Evolutionary conservation across 2,888 invertebrate species (phyloP).

Genomic region (Bunonema sp.): DNA sequence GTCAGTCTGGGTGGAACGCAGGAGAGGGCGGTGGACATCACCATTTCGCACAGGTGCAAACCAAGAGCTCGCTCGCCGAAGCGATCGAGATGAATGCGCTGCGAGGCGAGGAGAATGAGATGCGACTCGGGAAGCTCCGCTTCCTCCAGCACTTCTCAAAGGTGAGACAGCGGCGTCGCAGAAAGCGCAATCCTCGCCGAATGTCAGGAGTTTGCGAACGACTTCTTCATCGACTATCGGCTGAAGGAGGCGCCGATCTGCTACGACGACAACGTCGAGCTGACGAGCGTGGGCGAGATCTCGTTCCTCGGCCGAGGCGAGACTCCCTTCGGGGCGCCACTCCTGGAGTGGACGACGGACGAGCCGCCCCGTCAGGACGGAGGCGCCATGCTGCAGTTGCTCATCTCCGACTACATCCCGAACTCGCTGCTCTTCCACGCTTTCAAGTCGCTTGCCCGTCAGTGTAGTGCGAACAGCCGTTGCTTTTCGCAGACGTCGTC

Average conservation of each 20-base stretch:
- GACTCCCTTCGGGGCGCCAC: slow-evolving; percentile 6
- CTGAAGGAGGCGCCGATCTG: slow-evolving; percentile 21
- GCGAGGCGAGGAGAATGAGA: slow-evolving; percentile 3
- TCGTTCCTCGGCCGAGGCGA: slow-evolving; percentile 6
- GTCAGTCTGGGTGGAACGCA: too few species aligned
- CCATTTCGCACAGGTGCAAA: slow-evolving; percentile 8
- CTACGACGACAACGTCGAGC: slow-evolving; percentile 15
- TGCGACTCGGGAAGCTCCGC: background rate
- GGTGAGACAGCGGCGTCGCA: background rate
- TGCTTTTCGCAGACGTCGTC: background rate
- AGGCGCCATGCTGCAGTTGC: slow-evolving; percentile 26
- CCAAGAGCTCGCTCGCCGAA: slow-evolving; percentile 12
- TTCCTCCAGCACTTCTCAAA: background rate
- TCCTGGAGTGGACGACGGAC: slow-evolving; percentile 6
- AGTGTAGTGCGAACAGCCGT: background rate
- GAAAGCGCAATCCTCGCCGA: background rate
- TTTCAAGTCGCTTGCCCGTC: slow-evolving; percentile 15
- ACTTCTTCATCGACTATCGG: slow-evolving; percentile 17
- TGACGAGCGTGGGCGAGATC: slow-evolving; percentile 19
- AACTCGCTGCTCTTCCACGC: slow-evolving; percentile 41
- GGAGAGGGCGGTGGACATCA: too few species aligned
- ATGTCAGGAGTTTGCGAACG: slow-evolving; percentile 9
- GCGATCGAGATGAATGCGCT: slow-evolving; percentile 17
- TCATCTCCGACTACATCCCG: slow-evolving; percentile 32
- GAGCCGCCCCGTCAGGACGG: slow-evolving; percentile 4